phyloP scores from a whole-genome alignment of 2,888 invertebrate species.

The Noctuana brunneofusca region DNA sequence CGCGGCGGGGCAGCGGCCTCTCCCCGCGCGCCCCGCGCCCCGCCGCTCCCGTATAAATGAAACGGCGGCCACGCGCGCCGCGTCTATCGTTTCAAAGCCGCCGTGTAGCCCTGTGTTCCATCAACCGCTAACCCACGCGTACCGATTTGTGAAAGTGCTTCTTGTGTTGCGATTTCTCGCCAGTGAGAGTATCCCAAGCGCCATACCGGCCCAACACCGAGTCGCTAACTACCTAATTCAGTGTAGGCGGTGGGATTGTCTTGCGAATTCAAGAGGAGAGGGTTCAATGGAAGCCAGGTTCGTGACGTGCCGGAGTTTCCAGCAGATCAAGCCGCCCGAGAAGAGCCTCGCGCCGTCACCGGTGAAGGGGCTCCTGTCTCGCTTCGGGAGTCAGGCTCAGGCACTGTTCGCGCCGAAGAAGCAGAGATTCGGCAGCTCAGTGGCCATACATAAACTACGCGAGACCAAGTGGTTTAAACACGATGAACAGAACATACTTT shows the following conservation, averaged over 20 bases:
- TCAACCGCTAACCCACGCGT: conserved; percentile 66
- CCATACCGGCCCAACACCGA: conserved; percentile 48
- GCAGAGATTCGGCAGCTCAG: conserved; percentile 84
- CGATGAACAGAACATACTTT: conserved; percentile 87
- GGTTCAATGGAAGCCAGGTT: conserved; percentile 84
- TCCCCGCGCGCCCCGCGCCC: conserved; percentile 41
- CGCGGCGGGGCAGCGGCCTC: conserved; percentile 47
- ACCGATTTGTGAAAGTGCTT: conserved; percentile 78
- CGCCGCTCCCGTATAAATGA: conserved; percentile 61
- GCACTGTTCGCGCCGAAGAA: conserved; percentile 80
- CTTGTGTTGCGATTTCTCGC: conserved; percentile 61
- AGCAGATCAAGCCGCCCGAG: conserved; percentile 82
- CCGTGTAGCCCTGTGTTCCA: conserved; percentile 61
- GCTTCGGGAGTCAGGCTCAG: conserved; percentile 81
- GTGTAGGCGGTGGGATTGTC: conserved; percentile 65
- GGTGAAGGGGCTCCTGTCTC: conserved; percentile 79
- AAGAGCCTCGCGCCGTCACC: conserved; percentile 78
- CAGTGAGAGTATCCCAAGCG: conserved; percentile 69
- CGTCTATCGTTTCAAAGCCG: conserved; percentile 69
- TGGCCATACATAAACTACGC: conserved; percentile 87
- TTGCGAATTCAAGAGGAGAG: conserved; percentile 66
- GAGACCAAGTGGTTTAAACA: conserved; percentile 90
- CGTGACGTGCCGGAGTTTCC: conserved; percentile 81
- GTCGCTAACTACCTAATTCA: conserved; percentile 47
- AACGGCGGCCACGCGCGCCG: conserved; percentile 72